Conservation (phyloP, 2,888 invertebrate species). For the Tetropium fuscum region DNA sequence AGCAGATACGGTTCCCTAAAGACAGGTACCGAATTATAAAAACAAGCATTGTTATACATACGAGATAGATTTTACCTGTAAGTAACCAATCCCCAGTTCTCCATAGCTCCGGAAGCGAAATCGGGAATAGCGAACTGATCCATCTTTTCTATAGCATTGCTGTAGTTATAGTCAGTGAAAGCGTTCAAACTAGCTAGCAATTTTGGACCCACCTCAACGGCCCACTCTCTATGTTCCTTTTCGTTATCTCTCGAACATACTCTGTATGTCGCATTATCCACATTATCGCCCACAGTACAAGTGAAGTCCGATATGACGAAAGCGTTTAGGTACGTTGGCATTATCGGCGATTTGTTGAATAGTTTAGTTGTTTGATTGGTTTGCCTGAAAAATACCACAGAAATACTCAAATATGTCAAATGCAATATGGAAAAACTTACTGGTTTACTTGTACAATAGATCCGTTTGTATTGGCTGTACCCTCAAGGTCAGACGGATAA, state of each 20-base stretch:
- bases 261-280: constrained; percentile 32
- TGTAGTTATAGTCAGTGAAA: constrained; percentile 37
- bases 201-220: constrained; percentile 39
- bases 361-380: constrained; percentile 15
- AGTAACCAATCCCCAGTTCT: constrained; percentile 26
- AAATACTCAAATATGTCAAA: too few relatives aligned
- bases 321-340: constrained; percentile 45
- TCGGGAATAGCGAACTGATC: constrained; percentile 24
- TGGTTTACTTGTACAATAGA: background rate
- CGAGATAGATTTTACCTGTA: constrained; percentile 10
- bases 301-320: constrained; percentile 45
- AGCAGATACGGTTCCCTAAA: constrained; percentile 72
- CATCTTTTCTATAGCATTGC: constrained; percentile 15
- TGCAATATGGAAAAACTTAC: constrained; percentile 11
- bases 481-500: constrained; percentile 1
- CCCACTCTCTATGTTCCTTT: constrained; percentile 27
- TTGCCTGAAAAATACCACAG: background rate
- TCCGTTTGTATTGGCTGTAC: background rate
- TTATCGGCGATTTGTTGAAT: constrained; percentile 32
- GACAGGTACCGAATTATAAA: constrained; percentile 1
- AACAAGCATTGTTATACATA: background rate
- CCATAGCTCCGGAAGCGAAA: constrained; percentile 23
- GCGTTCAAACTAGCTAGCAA: constrained; percentile 37
- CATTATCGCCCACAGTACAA: constrained; percentile 35
- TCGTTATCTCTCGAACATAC: constrained; percentile 43